These are phyloP conservation scores for Philypnodon macrostomus DNA, from an alignment of 2,797 vertebrate species.

Conservation along the genomic window DNA sequence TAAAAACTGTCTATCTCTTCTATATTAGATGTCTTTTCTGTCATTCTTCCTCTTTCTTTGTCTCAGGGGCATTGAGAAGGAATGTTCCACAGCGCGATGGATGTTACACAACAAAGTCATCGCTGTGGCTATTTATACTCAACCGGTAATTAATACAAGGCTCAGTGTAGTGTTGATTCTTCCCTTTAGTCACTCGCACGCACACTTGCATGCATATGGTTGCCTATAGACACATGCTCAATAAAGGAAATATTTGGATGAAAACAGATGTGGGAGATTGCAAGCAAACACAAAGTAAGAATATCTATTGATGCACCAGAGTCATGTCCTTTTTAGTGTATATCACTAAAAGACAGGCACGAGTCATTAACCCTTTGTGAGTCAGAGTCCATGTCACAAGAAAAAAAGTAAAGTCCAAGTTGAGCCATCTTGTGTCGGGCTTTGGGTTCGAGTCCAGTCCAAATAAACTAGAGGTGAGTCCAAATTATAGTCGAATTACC, in stretches of 20 bases:
- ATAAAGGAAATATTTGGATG: slow-evolving; percentile 34
- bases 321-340: too few relatives aligned
- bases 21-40: not conserved
- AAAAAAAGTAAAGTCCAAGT: too few relatives aligned
- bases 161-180: slow-evolving; percentile 50
- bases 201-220: slow-evolving; percentile 35
- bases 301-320: slow-evolving; percentile 3
- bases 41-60: slow-evolving; percentile 10
- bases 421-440: too few relatives aligned
- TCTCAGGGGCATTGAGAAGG: slow-evolving; percentile 53
- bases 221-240: slow-evolving; percentile 35
- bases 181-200: slow-evolving; percentile 35
- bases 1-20: slow-evolving; percentile 13
- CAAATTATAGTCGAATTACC: too few relatives aligned
- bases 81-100: too few relatives aligned
- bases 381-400: too few relatives aligned
- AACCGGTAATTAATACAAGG: slow-evolving; percentile 75
- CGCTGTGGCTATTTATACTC: slow-evolving; percentile 73
- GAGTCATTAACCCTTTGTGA: too few relatives aligned
- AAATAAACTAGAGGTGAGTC: too few relatives aligned
- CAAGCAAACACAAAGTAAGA: slow-evolving; percentile 16
- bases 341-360: too few relatives aligned
- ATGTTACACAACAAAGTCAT: slow-evolving; percentile 65
- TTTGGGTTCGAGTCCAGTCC: too few relatives aligned
- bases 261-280: slow-evolving; percentile 26